Evolutionary conservation across 2,888 invertebrate genomes (phyloP), one percentile per base, ranked within the genome.

Genomic region (Isoperla grammatica): DNA sequence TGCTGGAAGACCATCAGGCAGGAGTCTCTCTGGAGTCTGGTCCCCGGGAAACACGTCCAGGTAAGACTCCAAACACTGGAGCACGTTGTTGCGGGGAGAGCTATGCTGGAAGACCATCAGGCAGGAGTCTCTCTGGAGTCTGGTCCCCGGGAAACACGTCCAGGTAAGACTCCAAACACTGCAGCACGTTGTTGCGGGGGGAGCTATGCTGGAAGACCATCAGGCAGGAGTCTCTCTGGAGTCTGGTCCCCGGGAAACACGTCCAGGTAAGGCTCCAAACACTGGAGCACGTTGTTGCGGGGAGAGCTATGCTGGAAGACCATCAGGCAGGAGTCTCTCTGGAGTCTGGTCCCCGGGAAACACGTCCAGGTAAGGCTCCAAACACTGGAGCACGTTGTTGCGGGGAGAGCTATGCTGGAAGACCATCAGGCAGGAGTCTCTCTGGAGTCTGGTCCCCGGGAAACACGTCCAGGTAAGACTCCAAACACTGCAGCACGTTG

Each of bases 1-100:
- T 78, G 81, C 29, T 83, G 81, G 71, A 85, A 84, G 69, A 82
- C 86, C 39, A 85, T 85, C 68, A 78, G 81, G 60, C 80, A 82
- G 50, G 90, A 91, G 63, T 84, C 84, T 29, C 79, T 88, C 65
- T 92, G 92, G 92, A 88, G 84, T 55, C 73, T 90, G 55, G 83
- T 75, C 75, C 76, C 87, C 72, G 80, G 83, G 70, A 71, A 82
- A 73, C 72, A 78, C 77, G 64, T 80, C 71, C 73, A 80, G 77
- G 77, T 87, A 20, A 17, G 15, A 50, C 11, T 9, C 29, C 13
- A 35, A 29, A 3, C 4, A 4, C 19, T 79, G 79, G 68, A 65
- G 71, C 0, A 68, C 64, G 0, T 73, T 88, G n/a, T 73, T 90
- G 2, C 79, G 83, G 62, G 88, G 86, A 61, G 78, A 80, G 20